Evolutionary conservation across 2,888 invertebrate genomes (phyloP), one percentile per base, ranked within the genome.

Genomic region (Drosophila hawaiiensis): DNA sequence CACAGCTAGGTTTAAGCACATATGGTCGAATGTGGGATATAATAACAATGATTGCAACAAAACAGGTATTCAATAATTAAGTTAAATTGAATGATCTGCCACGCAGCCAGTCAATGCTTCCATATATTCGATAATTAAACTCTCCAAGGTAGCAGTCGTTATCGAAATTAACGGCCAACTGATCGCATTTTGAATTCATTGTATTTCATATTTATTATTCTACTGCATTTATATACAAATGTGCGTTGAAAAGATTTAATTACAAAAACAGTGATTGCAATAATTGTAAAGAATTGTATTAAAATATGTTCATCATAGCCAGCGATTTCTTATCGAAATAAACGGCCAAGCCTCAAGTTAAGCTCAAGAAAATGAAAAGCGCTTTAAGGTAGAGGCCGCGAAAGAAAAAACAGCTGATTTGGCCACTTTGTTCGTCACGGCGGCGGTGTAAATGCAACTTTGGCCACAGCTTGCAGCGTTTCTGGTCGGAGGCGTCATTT

Each of bases 21-120:
- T 43, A 6, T 43, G 43, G 22, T 43, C 4, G 47, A 16, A 47
- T 25, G 47, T 16, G 25, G 16, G 25, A 16, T 25, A 59, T 12
- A 64, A 47, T 28, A 56, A 54, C 31, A 19, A 28, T 19, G 41
- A 4, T 29, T 25, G 10, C 9, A 22, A 59, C 10, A 25, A 28
- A 37, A 59, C 10, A 9, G 9, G 35, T 28, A 33, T 35, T 9
- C 25, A 33, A 55, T 49, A 16, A 29, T 41, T 53, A 31, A 56
- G n/a, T 22, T 12, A 28, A 19, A 59, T 49, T 59, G 0, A 28
- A 52, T 56, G 22, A 28, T 25, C 4, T 19, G 9, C 14, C 43
- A 39, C n/a, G 63, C 43, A 67, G 70, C 54, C 65, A 71, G 39
- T 31, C 14, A 28, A 3, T 43, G 14, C 5, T 16, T 19, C 10